Conservation (phyloP, 2,113 vertebrate genomes). For the Vimba vimba region DNA sequence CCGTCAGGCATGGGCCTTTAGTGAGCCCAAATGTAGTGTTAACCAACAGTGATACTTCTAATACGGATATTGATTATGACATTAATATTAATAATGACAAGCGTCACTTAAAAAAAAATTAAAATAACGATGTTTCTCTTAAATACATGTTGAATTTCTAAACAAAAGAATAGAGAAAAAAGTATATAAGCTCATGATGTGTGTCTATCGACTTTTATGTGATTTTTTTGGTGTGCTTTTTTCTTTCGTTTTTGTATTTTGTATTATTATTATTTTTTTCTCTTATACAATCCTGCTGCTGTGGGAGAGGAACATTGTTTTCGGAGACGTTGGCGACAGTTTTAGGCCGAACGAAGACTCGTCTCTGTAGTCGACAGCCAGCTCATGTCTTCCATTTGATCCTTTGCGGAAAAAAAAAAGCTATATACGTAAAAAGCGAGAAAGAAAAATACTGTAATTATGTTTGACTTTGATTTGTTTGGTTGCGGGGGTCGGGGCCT, state of each 20-base stretch:
- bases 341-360: slow-evolving; percentile 38
- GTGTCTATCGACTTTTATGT: slow-evolving; percentile 64
- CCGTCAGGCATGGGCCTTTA: slow-evolving; percentile 55
- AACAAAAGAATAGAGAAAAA: slow-evolving; percentile 55
- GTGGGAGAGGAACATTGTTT: slow-evolving; percentile 40
- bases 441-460: slow-evolving; percentile 41
- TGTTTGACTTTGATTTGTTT: slow-evolving; percentile 40
- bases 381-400: slow-evolving; percentile 72
- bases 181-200: slow-evolving; percentile 69
- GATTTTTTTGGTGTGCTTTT: slow-evolving; percentile 55
- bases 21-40: slow-evolving; percentile 56
- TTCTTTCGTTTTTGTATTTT: slow-evolving; percentile 44
- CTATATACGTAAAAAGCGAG: background rate
- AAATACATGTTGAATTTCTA: slow-evolving; percentile 66
- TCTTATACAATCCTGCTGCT: slow-evolving; percentile 58
- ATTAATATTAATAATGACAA: slow-evolving; percentile 55
- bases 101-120: slow-evolving; percentile 40
- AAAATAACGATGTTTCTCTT: slow-evolving; percentile 65
- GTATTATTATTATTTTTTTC: slow-evolving; percentile 44
- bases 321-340: slow-evolving; percentile 11
- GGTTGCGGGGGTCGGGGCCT: background rate
- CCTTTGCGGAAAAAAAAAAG: background rate
- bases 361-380: slow-evolving; percentile 56
- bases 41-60: slow-evolving; percentile 69
- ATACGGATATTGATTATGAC: slow-evolving; percentile 58